Evolutionary conservation across 2,797 vertebrate genomes (phyloP).

Genomic region (Paguma larvata): DNA sequence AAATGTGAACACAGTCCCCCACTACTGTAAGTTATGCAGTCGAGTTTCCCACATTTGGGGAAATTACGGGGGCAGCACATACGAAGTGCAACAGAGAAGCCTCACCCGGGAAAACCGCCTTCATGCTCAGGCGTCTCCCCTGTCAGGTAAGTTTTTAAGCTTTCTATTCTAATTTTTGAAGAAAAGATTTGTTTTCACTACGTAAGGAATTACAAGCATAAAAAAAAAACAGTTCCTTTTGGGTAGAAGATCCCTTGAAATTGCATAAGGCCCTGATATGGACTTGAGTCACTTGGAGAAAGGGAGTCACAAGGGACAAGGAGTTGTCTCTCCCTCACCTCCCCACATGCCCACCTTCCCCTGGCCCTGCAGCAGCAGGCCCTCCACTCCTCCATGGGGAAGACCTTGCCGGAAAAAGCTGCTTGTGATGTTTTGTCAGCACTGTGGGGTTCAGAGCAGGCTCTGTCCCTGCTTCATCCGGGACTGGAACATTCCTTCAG

Average conservation of each 20-base stretch:
- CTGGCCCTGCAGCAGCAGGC: not conserved
- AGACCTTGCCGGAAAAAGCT: not conserved
- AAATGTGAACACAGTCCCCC: no score
- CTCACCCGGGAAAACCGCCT: no score
- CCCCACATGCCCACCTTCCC: not conserved
- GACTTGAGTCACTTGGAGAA: not conserved
- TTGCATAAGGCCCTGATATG: not conserved
- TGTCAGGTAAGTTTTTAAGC: not conserved
- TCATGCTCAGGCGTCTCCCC: no score
- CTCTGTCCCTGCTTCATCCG: not conserved
- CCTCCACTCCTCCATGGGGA: not conserved
- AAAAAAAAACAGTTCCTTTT: not conserved
- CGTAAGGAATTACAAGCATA: not conserved
- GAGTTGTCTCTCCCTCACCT: not conserved
- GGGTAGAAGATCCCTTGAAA: not conserved
- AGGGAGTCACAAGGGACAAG: not conserved
- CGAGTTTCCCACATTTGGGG: no score
- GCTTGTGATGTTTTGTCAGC: not conserved
- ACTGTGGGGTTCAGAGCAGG: not conserved
- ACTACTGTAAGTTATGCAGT: no score
- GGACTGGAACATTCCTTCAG: not conserved
- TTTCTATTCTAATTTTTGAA: slow-evolving; percentile 51
- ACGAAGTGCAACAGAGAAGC: no score
- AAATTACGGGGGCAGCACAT: no score
- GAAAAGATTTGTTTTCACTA: not conserved